These are phyloP conservation scores for Elegia similella DNA, from an alignment of 2,888 invertebrate species.

Conservation along the genomic window DNA sequence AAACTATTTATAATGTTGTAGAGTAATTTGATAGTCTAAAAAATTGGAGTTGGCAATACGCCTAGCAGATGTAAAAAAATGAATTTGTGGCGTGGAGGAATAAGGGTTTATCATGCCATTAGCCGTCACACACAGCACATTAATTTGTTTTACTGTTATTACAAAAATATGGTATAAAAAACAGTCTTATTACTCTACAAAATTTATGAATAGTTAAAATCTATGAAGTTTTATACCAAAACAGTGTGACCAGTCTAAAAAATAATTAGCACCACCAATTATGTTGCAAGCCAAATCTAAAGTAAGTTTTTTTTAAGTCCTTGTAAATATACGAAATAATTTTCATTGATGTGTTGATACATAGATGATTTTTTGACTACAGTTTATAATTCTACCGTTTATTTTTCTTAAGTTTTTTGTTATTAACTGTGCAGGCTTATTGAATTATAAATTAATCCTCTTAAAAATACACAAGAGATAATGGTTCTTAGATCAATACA, in stretches of 20 bases:
- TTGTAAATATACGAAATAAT: constrained; percentile 33
- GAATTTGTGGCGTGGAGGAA: no score
- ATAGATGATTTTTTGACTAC: not conserved
- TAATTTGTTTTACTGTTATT: no score
- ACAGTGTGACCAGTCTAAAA: constrained; percentile 61
- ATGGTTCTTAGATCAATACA: no score
- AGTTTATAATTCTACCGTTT: not conserved
- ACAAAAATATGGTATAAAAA: no score
- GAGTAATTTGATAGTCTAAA: not conserved
- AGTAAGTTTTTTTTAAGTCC: constrained; percentile 31
- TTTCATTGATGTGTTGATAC: constrained; percentile 26
- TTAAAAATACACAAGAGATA: no score
- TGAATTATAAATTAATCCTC: no score
- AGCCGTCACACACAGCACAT: no score
- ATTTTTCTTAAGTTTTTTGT: no score
- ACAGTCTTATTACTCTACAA: not conserved
- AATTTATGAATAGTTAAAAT: not conserved
- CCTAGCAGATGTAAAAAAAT: no score
- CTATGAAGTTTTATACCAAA: constrained; percentile 53
- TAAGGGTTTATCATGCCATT: no score
- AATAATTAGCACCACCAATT: constrained; percentile 25
- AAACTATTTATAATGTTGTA: not conserved
- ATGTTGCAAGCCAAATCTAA: constrained; percentile 52
- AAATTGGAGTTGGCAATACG: no score
- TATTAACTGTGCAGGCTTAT: no score